Evolutionary conservation across 2,888 invertebrate genomes (phyloP).

Genomic region (Galerucella pusilla): DNA sequence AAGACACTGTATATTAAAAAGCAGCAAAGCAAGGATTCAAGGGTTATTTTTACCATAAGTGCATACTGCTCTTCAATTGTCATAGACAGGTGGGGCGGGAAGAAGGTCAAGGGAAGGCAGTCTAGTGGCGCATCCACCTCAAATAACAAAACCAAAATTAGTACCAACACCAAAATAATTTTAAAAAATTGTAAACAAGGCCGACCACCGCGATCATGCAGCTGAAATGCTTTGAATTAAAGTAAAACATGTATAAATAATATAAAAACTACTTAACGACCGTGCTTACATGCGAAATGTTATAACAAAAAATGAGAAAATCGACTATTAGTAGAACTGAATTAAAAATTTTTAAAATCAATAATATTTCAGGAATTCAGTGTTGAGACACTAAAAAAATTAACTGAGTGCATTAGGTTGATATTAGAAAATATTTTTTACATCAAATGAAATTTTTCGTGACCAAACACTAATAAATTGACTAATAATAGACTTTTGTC

Average conservation of each 20-base stretch:
- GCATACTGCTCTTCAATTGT: constrained; percentile 65
- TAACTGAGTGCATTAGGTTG: neutral
- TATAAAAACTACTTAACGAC: constrained; percentile 17
- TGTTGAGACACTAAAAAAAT: neutral
- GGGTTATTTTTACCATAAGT: constrained; percentile 63
- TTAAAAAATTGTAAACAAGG: constrained; percentile 41
- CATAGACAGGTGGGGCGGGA: constrained; percentile 64
- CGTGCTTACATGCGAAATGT: constrained; percentile 14
- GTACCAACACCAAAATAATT: constrained; percentile 45
- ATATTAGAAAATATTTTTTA: neutral
- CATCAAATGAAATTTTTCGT: neutral
- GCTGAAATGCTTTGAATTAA: constrained; percentile 4
- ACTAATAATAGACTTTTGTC: neutral
- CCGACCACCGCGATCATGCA: constrained; percentile 37
- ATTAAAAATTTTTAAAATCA: neutral
- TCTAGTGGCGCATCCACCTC: constrained; percentile 70
- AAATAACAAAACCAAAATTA: constrained; percentile 57
- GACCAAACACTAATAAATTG: neutral
- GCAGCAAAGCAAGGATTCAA: constrained; percentile 42
- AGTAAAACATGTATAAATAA: constrained; percentile 9
- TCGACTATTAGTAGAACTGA: neutral
- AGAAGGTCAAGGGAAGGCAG: constrained; percentile 68
- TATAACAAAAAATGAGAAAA: constrained; percentile 10
- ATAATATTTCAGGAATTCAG: too few relatives aligned
- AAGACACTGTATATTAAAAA: constrained; percentile 14